A percentile compares a stretch with the other conserved stretches of the same genome.
phyloP scores from a whole-genome alignment of 2,888 invertebrate genomes.

The Cryptosula pallasiana region DNA sequence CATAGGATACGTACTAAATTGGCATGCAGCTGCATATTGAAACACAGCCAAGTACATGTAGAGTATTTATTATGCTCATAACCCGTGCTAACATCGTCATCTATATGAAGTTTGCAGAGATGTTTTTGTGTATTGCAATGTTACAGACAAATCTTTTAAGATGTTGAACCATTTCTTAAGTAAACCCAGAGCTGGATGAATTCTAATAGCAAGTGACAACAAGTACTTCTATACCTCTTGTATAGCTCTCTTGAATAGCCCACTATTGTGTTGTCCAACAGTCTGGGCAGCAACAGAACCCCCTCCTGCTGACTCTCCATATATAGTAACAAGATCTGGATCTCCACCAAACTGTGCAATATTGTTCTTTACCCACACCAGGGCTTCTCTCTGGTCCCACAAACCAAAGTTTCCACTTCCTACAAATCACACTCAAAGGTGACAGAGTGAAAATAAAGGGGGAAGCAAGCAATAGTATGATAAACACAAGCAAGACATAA shows the following conservation, averaged over 20 bases:
- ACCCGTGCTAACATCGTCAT: not conserved
- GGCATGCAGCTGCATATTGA: no score
- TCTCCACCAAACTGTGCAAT: constrained; percentile 13
- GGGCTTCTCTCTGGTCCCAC: constrained; percentile 10
- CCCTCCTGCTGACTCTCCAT: constrained; percentile 14
- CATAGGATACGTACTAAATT: no score
- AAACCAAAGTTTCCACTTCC: constrained; percentile 14
- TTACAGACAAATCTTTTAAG: not conserved
- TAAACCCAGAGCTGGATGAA: no score
- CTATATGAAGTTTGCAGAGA: not conserved
- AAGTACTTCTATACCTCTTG: not conserved
- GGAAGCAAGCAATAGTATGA: no score
- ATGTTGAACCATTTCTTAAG: no score
- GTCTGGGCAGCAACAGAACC: constrained; percentile 2
- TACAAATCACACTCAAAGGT: not conserved
- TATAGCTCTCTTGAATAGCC: constrained; percentile 11
- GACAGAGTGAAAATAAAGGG: no score
- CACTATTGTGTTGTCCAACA: not conserved
- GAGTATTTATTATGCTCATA: not conserved
- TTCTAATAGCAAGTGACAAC: not conserved
- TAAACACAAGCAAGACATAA: no score
- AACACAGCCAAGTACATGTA: no score
- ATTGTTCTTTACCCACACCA: not conserved
- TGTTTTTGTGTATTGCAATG: not conserved
- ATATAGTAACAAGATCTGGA: constrained; percentile 21